Percentiles rank a stretch among this genome's conserved stretches.
These are phyloP conservation scores for Delia radicum DNA, from an alignment of 1,140 invertebrate genomes.

Conservation along the genomic window DNA sequence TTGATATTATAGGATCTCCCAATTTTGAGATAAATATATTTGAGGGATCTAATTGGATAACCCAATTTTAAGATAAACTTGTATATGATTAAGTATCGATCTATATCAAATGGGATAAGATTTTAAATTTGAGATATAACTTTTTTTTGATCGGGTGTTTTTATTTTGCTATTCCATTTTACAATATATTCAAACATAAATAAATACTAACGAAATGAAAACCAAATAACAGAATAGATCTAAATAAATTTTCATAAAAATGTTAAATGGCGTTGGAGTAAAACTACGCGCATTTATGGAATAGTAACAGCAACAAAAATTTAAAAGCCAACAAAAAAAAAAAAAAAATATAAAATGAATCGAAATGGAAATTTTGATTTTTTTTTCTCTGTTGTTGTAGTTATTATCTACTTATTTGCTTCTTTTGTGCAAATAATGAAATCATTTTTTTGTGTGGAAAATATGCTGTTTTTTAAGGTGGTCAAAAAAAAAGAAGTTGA, in stretches of 20 bases:
- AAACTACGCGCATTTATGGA: not conserved
- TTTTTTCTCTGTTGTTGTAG: not conserved
- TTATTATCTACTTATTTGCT: not conserved
- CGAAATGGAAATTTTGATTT: not conserved
- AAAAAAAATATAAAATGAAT: not conserved
- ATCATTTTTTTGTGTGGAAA: not conserved
- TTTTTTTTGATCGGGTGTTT: too few species aligned
- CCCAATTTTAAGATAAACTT: too few species aligned
- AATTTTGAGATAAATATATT: too few species aligned
- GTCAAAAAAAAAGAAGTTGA: not conserved
- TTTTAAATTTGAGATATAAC: too few species aligned
- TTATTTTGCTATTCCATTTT: not conserved
- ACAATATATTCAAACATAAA: not conserved
- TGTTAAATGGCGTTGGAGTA: not conserved
- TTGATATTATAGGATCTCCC: too few species aligned
- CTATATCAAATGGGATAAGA: too few species aligned
- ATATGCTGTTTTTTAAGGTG: not conserved
- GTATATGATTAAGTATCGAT: too few species aligned
- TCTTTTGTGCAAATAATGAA: not conserved
- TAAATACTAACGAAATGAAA: too few species aligned
- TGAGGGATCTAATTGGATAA: too few species aligned
- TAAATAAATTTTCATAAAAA: slow-evolving; percentile 5
- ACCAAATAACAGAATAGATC: not conserved
- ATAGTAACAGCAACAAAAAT: not conserved
- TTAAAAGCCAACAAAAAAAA: not conserved